Conservation (phyloP, 2,888 invertebrate species). For the Drosophila robusta region DNA sequence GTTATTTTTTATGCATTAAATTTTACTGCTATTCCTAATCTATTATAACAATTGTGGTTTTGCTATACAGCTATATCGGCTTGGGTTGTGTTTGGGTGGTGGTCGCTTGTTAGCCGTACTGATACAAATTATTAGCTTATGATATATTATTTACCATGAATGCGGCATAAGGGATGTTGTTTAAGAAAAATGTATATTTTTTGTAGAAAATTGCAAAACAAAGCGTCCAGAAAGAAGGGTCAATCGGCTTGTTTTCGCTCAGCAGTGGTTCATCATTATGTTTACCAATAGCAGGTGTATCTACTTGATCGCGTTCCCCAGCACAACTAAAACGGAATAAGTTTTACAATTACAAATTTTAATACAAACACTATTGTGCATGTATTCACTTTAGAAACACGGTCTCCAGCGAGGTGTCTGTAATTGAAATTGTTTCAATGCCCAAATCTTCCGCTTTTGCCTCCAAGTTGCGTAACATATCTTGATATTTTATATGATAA, state of each 20-base stretch:
- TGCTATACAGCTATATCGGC: no score
- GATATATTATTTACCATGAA: slow-evolving; percentile 71
- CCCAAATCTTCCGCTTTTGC: slow-evolving; percentile 86
- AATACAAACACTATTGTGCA: neutral
- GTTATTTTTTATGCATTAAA: no score
- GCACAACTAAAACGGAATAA: slow-evolving; percentile 67
- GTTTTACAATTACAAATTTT: neutral
- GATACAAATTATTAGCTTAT: no score
- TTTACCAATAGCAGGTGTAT: slow-evolving; percentile 56
- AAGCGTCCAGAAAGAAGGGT: slow-evolving; percentile 59
- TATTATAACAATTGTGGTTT: no score
- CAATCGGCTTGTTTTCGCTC: no score
- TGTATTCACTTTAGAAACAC: slow-evolving; percentile 91
- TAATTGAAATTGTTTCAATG: slow-evolving; percentile 92
- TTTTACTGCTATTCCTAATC: no score
- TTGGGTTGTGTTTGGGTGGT: no score
- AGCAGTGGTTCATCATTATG: slow-evolving; percentile 42
- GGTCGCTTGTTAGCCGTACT: no score
- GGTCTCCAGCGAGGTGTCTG: slow-evolving; percentile 96
- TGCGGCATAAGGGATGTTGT: slow-evolving; percentile 74
- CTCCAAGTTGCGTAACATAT: slow-evolving; percentile 89
- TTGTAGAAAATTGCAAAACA: slow-evolving; percentile 83
- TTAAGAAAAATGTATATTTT: slow-evolving; percentile 79
- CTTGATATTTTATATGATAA: slow-evolving; percentile 86
- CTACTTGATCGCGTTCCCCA: slow-evolving; percentile 77